These are phyloP conservation scores for Lycophotia porphyrea DNA, from an alignment of 2,888 invertebrate species.

Conservation along the genomic window DNA sequence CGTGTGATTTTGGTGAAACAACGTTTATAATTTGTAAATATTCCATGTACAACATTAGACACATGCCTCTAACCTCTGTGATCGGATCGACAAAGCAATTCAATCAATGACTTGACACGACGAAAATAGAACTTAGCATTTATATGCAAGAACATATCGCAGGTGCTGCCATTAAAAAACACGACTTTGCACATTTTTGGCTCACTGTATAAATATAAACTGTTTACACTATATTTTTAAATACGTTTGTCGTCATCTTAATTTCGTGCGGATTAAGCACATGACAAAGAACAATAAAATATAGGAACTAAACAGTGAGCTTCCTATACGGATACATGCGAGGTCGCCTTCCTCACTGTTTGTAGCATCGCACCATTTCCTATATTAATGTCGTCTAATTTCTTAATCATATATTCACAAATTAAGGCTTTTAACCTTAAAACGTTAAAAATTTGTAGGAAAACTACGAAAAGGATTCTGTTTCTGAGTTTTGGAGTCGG, in stretches of 20 bases:
- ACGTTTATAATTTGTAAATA: conserved; percentile 26
- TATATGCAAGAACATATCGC: conserved; percentile 26
- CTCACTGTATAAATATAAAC: conserved; percentile 22
- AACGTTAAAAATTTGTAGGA: neutral
- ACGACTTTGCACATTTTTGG: conserved; percentile 25
- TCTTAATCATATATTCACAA: conserved; percentile 29
- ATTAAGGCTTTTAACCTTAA: conserved; percentile 19
- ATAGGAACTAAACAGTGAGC: conserved; percentile 75
- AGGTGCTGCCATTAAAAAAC: conserved; percentile 25
- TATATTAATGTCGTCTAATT: conserved; percentile 61
- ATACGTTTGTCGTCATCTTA: conserved; percentile 54
- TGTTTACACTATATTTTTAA: conserved; percentile 46
- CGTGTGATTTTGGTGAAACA: conserved; percentile 23
- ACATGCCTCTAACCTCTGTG: conserved; percentile 11
- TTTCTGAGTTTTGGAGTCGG: no score
- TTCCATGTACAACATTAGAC: conserved; percentile 17
- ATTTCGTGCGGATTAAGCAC: conserved; percentile 48
- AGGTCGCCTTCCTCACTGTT: conserved; percentile 79
- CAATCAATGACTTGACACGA: conserved; percentile 40
- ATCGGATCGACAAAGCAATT: conserved; percentile 16
- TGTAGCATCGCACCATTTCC: conserved; percentile 69
- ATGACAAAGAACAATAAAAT: conserved; percentile 71
- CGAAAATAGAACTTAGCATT: conserved; percentile 37
- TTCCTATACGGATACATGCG: conserved; percentile 79
- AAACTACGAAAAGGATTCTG: neutral